Percentiles rank a stretch among this genome's conserved stretches.
These are phyloP conservation scores for Sorex fumeus DNA, from an alignment of 2,113 vertebrate species.

Conservation along the genomic window DNA sequence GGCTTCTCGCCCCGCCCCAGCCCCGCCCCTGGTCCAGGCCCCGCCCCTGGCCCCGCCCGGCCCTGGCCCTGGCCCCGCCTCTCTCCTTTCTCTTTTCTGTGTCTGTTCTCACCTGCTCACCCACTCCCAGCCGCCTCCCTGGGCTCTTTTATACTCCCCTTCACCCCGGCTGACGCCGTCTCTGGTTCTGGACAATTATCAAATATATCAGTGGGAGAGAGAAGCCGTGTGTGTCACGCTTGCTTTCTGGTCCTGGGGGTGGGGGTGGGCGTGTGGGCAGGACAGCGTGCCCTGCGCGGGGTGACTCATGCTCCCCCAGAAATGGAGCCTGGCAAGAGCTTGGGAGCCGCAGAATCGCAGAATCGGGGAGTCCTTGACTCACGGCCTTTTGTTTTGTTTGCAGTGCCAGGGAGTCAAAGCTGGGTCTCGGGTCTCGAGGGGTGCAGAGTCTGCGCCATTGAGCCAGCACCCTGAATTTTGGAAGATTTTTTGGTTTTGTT, in stretches of 20 bases:
- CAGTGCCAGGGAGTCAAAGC: conserved; percentile 85
- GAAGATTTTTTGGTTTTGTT: too few species aligned
- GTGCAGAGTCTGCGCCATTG: too few species aligned
- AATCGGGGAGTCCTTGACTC: conserved; percentile 83
- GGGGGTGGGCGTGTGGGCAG: not conserved
- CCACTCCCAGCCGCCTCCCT: not conserved
- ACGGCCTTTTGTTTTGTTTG: conserved; percentile 86
- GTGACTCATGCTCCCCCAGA: conserved; percentile 81
- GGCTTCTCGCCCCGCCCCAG: not conserved
- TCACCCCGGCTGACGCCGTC: conserved; percentile 60
- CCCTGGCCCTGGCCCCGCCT: not conserved
- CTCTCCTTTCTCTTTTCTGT: not conserved
- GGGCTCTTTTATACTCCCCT: conserved; percentile 68
- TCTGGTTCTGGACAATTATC: conserved; percentile 82
- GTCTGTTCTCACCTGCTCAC: conserved; percentile 17
- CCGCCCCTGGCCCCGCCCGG: conserved; percentile 19
- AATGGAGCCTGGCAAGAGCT: conserved; percentile 92
- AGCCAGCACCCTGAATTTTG: too few species aligned
- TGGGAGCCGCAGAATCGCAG: conserved; percentile 88
- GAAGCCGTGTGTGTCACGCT: not conserved
- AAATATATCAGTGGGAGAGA: conserved; percentile 84
- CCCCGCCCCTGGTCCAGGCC: conserved; percentile 61
- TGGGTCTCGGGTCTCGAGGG: too few species aligned
- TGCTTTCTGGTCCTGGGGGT: not conserved
- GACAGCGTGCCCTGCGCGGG: not conserved